Base-by-base conservation (phyloP, 2,113 vertebrate species). In the Camelus bactrianus region DNA sequence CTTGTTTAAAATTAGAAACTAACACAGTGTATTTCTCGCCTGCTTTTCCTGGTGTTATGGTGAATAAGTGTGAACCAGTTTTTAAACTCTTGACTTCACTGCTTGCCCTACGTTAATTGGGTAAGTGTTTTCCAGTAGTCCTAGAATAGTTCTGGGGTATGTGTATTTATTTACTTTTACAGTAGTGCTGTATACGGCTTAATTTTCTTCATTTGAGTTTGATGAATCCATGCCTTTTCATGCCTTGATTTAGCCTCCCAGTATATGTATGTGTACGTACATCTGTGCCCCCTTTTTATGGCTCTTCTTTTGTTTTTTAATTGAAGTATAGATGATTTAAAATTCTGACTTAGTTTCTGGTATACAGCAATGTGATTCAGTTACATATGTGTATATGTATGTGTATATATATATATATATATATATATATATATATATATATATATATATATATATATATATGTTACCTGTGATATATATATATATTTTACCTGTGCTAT, bases 1-100 rank as follows among this genome's bases (percentile, higher is more conserved):
- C 73, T 64, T 72, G 16, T 81, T 93, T 95, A 96, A 93, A 96
- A 92, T 92, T 92, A 91, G 83, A 92, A 97, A 24, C 76, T 93
- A 89, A 89, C 72, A 81, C 9, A 32, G 65, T 81, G 54, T 12
- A 3, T 81, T 81, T 88, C 35, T 94, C 82, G 54, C 58, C 35
- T 83, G 67, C 30, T 85, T 91, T 88, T 17, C 42, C 69, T 19
- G 28, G 64, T 70, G 54, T 96, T 87, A 92, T 62, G 70, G 82
- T 64, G 84, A 95, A 96, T 88, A 97, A 95, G 11, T 38, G n/a
- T 13, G 52, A 81, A 82, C 26, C 52, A 58, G 88, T 50, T 94
- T 97, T 94, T 93, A 97, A 97, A 91, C 24, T 73, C 65, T 88
- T 35, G 38, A 91, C 56, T 97, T 92, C 76, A 84, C 48, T 50